Base-by-base conservation (phyloP, 2,113 vertebrate genomes). In the Engraulis encrasicolus region DNA sequence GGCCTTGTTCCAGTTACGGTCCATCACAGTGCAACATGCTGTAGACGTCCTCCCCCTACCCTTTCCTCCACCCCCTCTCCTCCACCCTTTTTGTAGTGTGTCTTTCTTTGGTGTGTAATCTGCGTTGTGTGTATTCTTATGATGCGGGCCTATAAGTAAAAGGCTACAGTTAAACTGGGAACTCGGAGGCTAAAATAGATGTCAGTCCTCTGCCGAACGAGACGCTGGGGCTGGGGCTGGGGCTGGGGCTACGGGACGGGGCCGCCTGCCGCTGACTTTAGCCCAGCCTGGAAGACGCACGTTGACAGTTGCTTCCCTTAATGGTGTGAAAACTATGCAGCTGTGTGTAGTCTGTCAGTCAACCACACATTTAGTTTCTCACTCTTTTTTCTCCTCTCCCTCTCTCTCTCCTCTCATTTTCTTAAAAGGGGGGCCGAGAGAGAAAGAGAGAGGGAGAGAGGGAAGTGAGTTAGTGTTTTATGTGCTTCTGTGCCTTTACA, bases 91-190 rank as follows among this genome's bases (percentile, higher is more conserved):
- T 6, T 66, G 34, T 31, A 14, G 27, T 15, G 15, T 34, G 34
- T 17, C 66, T 18, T 31, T 34, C 34, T 71, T 71, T 27, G 27
- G 61, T 71, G 58, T 66, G 27, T 74, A 66, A 15, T 74, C 15
- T 34, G 11, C 0, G 58, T 34, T 71, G 66, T 74, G 66, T 74
- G 66, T 74, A 15, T 34, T 34, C 1, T 74, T 36, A 34, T 4
- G 31, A 31, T 14, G 23, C 11, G 15, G 66, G 17, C 1, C 88
- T 87, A n/a, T n/a, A 87, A 90, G 84, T 90, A 87, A 80, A 80
- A 91, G 91, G 86, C 92, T 89, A 50, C 88, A 89, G 88, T 93
- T 90, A 91, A 85, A 86, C 79, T 71, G 74, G 71, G 50, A n/a
- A 77, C 48, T 34, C 19, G 36, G 40, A 45, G 9, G 54, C 87